Conservation (phyloP, 30 jellyfish, hydroid and myxozoan genomes). For the Sanderia malayensis region DNA sequence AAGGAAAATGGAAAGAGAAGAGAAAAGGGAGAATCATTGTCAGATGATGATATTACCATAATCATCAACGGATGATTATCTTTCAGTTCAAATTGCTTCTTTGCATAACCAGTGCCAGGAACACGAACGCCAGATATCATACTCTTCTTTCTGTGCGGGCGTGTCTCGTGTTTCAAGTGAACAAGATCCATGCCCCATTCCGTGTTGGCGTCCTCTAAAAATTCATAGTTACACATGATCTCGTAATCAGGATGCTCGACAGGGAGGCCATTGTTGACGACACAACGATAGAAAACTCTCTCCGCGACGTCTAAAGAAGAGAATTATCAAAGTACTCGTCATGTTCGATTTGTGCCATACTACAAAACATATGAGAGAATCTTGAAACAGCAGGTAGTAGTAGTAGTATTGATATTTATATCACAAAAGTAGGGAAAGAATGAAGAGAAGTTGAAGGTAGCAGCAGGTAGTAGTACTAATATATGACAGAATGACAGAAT, state of each 20-base stretch:
- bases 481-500: too few relatives aligned
- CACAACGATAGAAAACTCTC: slow-evolving; percentile 89
- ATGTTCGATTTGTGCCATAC: too few relatives aligned
- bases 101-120: slow-evolving; percentile 72
- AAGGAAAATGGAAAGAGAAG: too few relatives aligned
- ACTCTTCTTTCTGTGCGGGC: slow-evolving; percentile 3
- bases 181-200: slow-evolving; percentile 90
- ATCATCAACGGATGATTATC: slow-evolving; percentile 87
- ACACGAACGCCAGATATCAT: slow-evolving; percentile 39
- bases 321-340: too few relatives aligned
- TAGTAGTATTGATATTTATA: too few relatives aligned
- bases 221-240: slow-evolving; percentile 88
- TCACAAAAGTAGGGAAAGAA: too few relatives aligned
- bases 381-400: too few relatives aligned
- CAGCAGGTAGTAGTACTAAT: too few relatives aligned
- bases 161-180: slow-evolving; percentile 17
- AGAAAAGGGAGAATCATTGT: too few relatives aligned
- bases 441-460: too few relatives aligned
- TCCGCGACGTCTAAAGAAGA: slow-evolving; percentile 97
- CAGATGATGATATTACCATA: too few relatives aligned
- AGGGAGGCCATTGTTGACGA: slow-evolving; percentile 88
- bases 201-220: slow-evolving; percentile 86
- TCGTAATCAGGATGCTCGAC: slow-evolving; percentile 91
- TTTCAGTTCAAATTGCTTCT: slow-evolving; percentile 77
- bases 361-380: too few relatives aligned